Evolutionary conservation across 2,888 invertebrate genomes (phyloP), one percentile per base, ranked within the genome.

Genomic region (Tetragnatha montana): DNA sequence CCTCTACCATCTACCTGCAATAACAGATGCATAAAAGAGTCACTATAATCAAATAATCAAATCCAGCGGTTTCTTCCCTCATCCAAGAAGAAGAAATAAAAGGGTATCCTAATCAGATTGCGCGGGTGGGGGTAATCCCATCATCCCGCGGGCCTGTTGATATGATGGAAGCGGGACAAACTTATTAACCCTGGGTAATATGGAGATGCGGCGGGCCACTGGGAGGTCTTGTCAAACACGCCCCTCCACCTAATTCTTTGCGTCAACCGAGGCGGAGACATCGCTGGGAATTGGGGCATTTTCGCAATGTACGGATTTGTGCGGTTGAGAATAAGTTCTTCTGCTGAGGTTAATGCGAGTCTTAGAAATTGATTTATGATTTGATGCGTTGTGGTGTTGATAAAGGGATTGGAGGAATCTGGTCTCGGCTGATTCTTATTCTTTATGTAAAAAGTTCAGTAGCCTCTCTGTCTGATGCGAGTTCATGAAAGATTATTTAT

Each of bases 171-270:
- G 68, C 22, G 19, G 21, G 76, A n/a, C 83, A 84, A 84, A 84
- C 83, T 84, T 84, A 84, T 84, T 84, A 84, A 49, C 83, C 74
- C 82, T 51, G 50, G 51, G 19, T 21, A 74, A 78, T 84, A 84
- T 84, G 86, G 86, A 80, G 73, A 81, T 80, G 80, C 4, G 80
- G 69, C 49, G 19, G n/a, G 74, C 68, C 50, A 50, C 80, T 80
- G 87, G 81, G 87, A 81, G 68, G 50, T 60, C 35, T 81, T 75
- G 75, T 81, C 76, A 81, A 81, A 81, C 81, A 87, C 35, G 81
- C 76, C 68, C n/a, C 75, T 81, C 70, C 70, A 50, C 35, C 60
- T 87, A 87, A 87, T 87, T 87, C 75, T 47, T 75, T 81, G 22
- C 76, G 81, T 76, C 74, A 87, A 87, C 81, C 49, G 21, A 50